These are phyloP conservation scores for Strix occidentalis DNA, from an alignment of 2,797 vertebrate genomes.

Conservation along the genomic window DNA sequence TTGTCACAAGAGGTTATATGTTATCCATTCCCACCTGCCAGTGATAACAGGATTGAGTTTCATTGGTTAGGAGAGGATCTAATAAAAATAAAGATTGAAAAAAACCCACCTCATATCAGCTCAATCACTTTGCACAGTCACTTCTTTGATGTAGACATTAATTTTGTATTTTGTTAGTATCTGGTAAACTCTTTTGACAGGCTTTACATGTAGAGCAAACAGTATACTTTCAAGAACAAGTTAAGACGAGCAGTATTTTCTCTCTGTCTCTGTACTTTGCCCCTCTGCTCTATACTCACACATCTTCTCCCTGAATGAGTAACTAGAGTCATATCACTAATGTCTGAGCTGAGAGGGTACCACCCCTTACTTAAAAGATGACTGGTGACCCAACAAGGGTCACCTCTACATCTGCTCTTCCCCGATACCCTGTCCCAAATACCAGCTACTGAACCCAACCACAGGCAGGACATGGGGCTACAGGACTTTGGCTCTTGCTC, in stretches of 20 bases:
- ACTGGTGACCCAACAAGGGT: not conserved
- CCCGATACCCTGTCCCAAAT: not conserved
- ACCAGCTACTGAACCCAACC: not conserved
- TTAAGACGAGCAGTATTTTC: not conserved
- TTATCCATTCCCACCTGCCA: not conserved
- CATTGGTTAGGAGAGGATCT: not conserved
- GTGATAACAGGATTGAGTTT: not conserved
- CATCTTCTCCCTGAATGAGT: not conserved
- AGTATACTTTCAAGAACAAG: not conserved
- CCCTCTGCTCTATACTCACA: not conserved
- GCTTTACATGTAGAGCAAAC: not conserved
- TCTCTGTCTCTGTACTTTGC: not conserved
- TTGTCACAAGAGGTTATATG: not conserved
- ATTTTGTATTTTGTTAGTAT: not conserved
- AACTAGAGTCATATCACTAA: not conserved
- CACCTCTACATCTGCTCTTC: not conserved
- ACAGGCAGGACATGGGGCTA: not conserved
- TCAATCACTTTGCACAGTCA: not conserved
- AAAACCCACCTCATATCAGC: not conserved
- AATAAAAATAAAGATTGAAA: not conserved
- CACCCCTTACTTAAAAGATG: not conserved
- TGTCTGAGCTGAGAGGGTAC: not conserved
- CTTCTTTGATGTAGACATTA: not conserved
- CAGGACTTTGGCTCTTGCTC: not conserved
- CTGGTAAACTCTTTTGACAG: not conserved